These are phyloP conservation scores for Glandiceps talaboti DNA, from an alignment of 53 echinoderm and acorn worm species.

Conservation along the genomic window DNA sequence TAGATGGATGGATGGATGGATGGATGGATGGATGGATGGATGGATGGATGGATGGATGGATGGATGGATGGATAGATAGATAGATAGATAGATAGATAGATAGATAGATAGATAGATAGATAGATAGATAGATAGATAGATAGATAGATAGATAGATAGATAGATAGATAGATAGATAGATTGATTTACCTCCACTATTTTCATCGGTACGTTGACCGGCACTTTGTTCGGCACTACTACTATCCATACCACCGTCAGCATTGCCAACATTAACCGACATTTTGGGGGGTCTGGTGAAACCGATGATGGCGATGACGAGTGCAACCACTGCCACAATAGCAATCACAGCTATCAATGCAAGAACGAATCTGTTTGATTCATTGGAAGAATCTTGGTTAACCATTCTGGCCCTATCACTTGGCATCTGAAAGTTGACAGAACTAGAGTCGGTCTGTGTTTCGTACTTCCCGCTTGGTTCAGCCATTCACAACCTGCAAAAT, in stretches of 20 bases:
- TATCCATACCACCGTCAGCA: not conserved
- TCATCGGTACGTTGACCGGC: too few relatives aligned
- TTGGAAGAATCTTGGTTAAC: not conserved
- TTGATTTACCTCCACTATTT: too few relatives aligned
- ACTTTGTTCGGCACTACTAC: too few relatives aligned
- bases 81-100: too few relatives aligned
- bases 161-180: too few relatives aligned
- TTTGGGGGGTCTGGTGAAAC: not conserved
- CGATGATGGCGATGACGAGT: not conserved
- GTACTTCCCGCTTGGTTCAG: not conserved
- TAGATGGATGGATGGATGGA: too few relatives aligned
- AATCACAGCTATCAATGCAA: not conserved
- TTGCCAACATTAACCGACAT: not conserved
- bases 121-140: too few relatives aligned
- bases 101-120: too few relatives aligned
- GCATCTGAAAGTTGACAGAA: not conserved
- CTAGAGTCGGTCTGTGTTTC: not conserved
- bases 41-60: too few relatives aligned
- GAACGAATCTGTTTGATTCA: not conserved
- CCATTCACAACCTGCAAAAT: not conserved
- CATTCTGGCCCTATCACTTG: not conserved
- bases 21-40: too few relatives aligned
- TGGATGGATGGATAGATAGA: too few relatives aligned
- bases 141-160: too few relatives aligned
- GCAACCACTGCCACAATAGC: not conserved